Evolutionary conservation across 1,140 invertebrate genomes (phyloP), one percentile per base, ranked within the genome.

Genomic region (Drosophila pruinosa): DNA sequence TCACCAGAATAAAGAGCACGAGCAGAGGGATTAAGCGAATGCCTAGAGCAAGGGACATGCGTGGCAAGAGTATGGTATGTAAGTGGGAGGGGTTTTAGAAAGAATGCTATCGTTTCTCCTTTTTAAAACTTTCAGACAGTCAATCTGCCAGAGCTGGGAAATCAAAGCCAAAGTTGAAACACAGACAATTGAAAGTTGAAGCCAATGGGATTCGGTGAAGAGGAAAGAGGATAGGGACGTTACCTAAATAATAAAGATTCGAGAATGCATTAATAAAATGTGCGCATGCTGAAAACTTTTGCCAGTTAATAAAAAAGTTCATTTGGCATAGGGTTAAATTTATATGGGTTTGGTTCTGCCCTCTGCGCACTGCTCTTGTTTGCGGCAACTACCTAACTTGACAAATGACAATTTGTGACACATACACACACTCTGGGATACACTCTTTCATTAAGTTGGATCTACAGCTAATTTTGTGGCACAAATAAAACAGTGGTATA

Each of bases 251-350:
- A 83, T 75, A 68, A 54, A 63, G 68, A 65, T 43, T 69, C 48
- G 72, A 65, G 76, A 58, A 63, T 63, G 58, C 81, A 83, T 86
- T 83, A 80, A 86, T 76, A 80, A 76, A 73, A 83, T 73, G 61
- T 59, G 57, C 74, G 57, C 65, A 61, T 78, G 69, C 52, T 69
- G 36, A 47, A 83, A 83, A 80, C 62, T 86, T 85, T 83, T 73
- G 45, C 56, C 81, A 86, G 63, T 86, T 69, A 72, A 86, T 83
- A 62, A 73, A 78, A 83, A 86, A 83, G 80, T 86, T 86, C 36
- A 43, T 57, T 76, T 38, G 22, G 26, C 34, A 34, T 38, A 50
- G 54, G 31, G 48, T 38, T 62, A 31, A 47, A 47, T n/a, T 36
- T 39, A 45, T 28, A 8, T 34, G 68, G 69, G 15, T 65, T 39